These are phyloP conservation scores for Ophraella communa DNA, from an alignment of 2,888 invertebrate species.

Conservation along the genomic window DNA sequence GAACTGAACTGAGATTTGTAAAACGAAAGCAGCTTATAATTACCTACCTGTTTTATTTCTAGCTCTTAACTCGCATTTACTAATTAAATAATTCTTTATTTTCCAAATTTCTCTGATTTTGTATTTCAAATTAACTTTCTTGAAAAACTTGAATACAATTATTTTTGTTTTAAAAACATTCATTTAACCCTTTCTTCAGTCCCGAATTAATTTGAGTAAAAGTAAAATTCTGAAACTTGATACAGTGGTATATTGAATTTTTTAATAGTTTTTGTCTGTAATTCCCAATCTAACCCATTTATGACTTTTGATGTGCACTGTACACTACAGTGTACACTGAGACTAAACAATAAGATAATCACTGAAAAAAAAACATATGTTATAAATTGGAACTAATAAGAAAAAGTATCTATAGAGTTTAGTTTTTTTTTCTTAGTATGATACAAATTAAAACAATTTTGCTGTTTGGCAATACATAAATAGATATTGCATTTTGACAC, in stretches of 20 bases:
- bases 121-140: too few relatives aligned
- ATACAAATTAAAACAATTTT: conserved; percentile 9
- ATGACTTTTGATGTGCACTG: background rate
- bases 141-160: too few relatives aligned
- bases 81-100: too few relatives aligned
- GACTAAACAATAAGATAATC: background rate
- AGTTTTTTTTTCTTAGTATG: too few relatives aligned
- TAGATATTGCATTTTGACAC: conserved; percentile 14
- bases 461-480: conserved; percentile 12
- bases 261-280: background rate
- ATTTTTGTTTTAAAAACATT: background rate
- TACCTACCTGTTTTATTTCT: too few relatives aligned
- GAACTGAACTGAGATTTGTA: too few relatives aligned
- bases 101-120: too few relatives aligned
- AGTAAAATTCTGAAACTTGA: too few relatives aligned
- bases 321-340: background rate
- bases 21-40: too few relatives aligned
- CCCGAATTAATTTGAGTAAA: too few relatives aligned
- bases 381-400: background rate
- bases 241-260: background rate
- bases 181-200: too few relatives aligned
- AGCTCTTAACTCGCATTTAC: too few relatives aligned
- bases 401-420: background rate
- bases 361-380: background rate
- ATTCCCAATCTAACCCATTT: background rate